A percentile compares a stretch with the other conserved stretches of the same genome.
These are phyloP conservation scores for Axis porcinus DNA, from an alignment of 2,113 vertebrate species.

Conservation along the genomic window DNA sequence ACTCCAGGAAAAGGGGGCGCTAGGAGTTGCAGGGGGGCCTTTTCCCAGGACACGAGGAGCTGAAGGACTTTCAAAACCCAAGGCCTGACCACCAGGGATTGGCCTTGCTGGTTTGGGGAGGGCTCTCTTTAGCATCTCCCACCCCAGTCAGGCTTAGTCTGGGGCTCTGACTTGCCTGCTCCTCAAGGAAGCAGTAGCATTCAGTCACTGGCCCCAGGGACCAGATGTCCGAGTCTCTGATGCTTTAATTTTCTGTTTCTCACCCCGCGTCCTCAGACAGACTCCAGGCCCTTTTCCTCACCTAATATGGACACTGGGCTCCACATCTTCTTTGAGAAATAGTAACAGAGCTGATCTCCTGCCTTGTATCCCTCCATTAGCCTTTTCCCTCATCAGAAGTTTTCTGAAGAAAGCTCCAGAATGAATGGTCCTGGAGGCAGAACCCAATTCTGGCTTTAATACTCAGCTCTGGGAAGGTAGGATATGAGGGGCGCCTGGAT, in stretches of 20 bases:
- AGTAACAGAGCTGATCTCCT: neutral
- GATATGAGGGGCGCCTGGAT: neutral
- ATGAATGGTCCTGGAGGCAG: neutral
- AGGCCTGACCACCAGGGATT: neutral
- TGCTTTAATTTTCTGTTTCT: neutral
- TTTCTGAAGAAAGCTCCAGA: neutral
- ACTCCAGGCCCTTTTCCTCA: neutral
- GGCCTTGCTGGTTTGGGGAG: neutral
- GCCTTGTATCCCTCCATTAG: neutral
- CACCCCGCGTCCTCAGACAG: neutral
- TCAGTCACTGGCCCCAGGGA: neutral
- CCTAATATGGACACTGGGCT: neutral
- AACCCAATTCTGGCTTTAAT: neutral
- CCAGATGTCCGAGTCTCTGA: neutral
- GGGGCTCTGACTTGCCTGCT: neutral
- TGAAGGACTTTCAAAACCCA: neutral
- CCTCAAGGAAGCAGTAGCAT: neutral
- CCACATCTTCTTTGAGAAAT: neutral
- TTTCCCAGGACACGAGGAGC: neutral
- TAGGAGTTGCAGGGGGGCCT: neutral
- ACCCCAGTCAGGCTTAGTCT: neutral
- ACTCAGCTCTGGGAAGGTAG: neutral
- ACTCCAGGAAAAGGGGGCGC: neutral
- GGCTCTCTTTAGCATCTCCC: neutral
- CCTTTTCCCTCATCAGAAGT: neutral